phyloP scores from a whole-genome alignment of 2,113 vertebrate genomes.

The Sceloporus undulatus region DNA sequence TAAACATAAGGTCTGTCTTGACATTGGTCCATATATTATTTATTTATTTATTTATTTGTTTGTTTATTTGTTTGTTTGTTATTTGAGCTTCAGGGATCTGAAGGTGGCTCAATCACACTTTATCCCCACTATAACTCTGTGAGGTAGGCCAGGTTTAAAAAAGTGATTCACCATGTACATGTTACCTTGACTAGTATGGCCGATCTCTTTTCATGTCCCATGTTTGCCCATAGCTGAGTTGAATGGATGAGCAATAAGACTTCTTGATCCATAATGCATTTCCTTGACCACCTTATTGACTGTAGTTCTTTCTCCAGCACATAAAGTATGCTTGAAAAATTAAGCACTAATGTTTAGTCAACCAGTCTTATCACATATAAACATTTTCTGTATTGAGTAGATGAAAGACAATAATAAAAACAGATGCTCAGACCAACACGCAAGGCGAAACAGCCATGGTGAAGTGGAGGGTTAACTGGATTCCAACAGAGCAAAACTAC shows the following conservation, averaged over 20 bases:
- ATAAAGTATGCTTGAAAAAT: neutral
- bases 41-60: too few relatives aligned
- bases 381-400: neutral
- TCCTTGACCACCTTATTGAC: neutral
- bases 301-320: neutral
- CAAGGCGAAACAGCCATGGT: neutral
- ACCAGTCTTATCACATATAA: neutral
- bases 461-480: slow-evolving; percentile 16
- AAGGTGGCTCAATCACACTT: neutral
- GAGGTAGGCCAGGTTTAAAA: neutral
- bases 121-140: neutral
- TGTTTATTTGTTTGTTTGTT: neutral
- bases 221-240: neutral
- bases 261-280: neutral
- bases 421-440: neutral
- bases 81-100: neutral
- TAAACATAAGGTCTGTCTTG: neutral
- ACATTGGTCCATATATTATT: neutral
- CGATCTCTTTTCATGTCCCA: neutral
- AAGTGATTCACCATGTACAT: neutral
- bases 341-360: neutral
- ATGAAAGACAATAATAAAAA: neutral
- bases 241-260: neutral
- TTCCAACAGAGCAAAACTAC: slow-evolving; percentile 10
- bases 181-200: neutral